A percentile compares a stretch with the other conserved stretches of the same genome.
These are phyloP conservation scores for Rallus limicola DNA, from an alignment of 2,113 vertebrate genomes.

Conservation along the genomic window DNA sequence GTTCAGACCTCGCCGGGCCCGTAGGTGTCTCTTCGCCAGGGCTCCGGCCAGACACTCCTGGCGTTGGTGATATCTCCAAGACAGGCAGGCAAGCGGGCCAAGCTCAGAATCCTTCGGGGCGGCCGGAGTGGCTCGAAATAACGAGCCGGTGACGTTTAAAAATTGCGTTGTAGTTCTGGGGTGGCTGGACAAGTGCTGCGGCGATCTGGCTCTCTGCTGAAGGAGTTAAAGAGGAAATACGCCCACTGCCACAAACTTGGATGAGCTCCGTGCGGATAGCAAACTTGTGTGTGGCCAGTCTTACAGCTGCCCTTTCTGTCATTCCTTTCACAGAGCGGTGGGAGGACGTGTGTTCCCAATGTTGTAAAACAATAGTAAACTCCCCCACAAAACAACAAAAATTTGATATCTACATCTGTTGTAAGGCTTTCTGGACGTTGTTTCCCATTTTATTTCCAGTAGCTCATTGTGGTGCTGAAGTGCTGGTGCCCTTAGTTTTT, in stretches of 20 bases:
- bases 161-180: neutral
- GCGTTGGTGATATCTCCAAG: rapidly evolving
- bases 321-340: neutral
- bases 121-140: neutral
- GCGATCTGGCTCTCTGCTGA: neutral
- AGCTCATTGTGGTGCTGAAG: neutral
- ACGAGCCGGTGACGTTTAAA: neutral
- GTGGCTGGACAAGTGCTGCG: neutral
- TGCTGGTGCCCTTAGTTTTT: neutral
- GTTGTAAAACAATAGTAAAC: neutral
- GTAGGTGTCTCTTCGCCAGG: too few species aligned
- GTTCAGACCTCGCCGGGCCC: neutral
- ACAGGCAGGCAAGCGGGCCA: rapidly evolving
- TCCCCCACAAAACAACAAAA: neutral
- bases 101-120: rapidly evolving
- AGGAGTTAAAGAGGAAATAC: neutral
- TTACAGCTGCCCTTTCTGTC: neutral
- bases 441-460: neutral
- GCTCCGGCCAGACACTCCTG: rapidly evolving
- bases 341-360: neutral
- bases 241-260: neutral
- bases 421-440: neutral
- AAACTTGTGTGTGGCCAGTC: neutral
- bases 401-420: neutral
- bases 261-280: neutral